A percentile compares a stretch with the other conserved stretches of the same genome.
Conservation (phyloP, 1,140 invertebrate species). For the Habropoda laboriosa region DNA sequence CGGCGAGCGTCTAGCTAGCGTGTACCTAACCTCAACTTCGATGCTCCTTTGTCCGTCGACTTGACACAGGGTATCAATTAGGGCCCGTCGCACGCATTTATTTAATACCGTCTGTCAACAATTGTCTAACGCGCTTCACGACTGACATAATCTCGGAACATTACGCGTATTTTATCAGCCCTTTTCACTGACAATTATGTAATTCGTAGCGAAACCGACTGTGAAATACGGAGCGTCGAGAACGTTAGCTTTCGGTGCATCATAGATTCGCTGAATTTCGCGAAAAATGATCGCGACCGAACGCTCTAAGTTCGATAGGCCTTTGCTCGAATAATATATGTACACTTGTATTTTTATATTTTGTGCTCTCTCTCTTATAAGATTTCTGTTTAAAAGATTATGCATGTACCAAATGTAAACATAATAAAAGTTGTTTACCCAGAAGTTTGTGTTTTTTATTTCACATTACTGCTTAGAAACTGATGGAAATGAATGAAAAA, state of each 20-base stretch:
- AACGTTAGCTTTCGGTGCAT: not conserved
- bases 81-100: slow-evolving; percentile 24
- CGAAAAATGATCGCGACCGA: not conserved
- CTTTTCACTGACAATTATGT: slow-evolving; percentile 55
- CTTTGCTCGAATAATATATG: not conserved
- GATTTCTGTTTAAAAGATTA: slow-evolving; percentile 9
- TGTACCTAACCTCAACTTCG: slow-evolving; percentile 63
- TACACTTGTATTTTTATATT: slow-evolving; percentile 30
- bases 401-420: slow-evolving; percentile 59
- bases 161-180: slow-evolving; percentile 13
- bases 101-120: not conserved
- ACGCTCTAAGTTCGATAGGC: not conserved
- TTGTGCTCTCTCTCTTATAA: slow-evolving; percentile 1
- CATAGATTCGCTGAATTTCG: not conserved
- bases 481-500: not conserved
- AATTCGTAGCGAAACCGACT: slow-evolving; percentile 37
- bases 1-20: slow-evolving; percentile 51
- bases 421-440: slow-evolving; percentile 55
- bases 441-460: slow-evolving; percentile 63
- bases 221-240: slow-evolving; percentile 39
- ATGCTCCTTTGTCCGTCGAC: slow-evolving; percentile 61
- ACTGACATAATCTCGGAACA: not conserved
- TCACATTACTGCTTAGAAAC: slow-evolving; percentile 38
- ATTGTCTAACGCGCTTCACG: not conserved
- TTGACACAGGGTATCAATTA: slow-evolving; percentile 49